Base-by-base conservation (phyloP, 2,888 invertebrate species). In the Polylopha cassiicola region DNA sequence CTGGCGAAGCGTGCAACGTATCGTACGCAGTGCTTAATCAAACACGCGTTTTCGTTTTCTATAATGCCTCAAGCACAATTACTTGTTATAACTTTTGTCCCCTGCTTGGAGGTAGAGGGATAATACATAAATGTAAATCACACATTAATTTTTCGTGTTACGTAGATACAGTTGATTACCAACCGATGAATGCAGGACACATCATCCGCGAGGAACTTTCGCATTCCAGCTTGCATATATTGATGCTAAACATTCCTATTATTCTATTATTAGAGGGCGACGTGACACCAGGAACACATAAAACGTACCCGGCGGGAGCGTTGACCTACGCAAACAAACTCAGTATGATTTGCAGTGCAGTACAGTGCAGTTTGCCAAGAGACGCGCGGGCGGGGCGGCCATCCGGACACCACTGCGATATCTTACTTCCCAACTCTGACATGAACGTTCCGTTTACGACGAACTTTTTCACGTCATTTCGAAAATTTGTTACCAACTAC, bases 251-350 rank as follows among this genome's bases (percentile, higher is more conserved):
- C 77, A 79, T 82, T 81, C 73, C 78, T 74, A 77, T 79, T 60
- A 65, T 65, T 65, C 82, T 84, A 84, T 82, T 82, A 82, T 77
- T 84, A 80, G 79, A 72, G 68, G 73, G 76, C 73, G 73, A 71
- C 68, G 76, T 79, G 82, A 82, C 84, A 84, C 75, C 74, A 82
- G 85, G 80, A 84, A 82, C 76, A 79, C 74, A 81, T 79, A 78
- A 79, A 80, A 78, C 67, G 75, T 73, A 70, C 61, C 62, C 65
- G 58, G 55, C 60, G 71, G 69, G 84, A 69, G 74, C 84, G 69
- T 77, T 81, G 82, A 82, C 85, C 84, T 73, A 67, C 72, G 75
- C 77, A 71, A 82, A 79, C 77, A 78, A 75, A 79, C 74, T 75
- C 68, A 56, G 64, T 78, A 77, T 79, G 80, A 84, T 84, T 81